Conservation (phyloP, 2,888 invertebrate genomes). For the Formica aserva region DNA sequence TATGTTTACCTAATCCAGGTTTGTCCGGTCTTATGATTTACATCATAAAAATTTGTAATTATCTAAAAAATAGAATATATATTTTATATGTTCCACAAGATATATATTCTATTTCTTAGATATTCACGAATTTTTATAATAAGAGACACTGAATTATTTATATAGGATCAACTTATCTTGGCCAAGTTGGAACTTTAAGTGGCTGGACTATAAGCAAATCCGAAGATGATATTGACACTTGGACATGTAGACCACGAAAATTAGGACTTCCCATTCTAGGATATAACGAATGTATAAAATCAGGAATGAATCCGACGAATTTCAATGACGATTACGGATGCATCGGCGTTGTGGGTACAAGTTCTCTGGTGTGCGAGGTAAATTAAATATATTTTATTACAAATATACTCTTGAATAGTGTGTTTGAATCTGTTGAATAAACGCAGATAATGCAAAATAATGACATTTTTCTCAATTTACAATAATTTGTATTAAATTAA, state of each 20-base stretch:
- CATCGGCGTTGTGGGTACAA: constrained; percentile 86
- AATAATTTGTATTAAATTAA: background rate
- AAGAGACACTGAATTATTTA: constrained; percentile 61
- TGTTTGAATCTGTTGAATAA: background rate
- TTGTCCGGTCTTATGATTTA: background rate
- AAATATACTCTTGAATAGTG: background rate
- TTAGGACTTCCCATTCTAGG: constrained; percentile 87
- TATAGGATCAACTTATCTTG: constrained; percentile 85
- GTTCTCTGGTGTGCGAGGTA: constrained; percentile 87
- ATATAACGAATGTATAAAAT: constrained; percentile 85
- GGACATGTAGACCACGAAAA: constrained; percentile 87
- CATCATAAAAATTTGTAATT: constrained; percentile 17
- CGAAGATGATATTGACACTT: constrained; percentile 68
- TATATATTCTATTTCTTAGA: background rate
- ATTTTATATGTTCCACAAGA: background rate
- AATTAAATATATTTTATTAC: background rate
- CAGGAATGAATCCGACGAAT: constrained; percentile 80
- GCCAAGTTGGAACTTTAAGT: constrained; percentile 86
- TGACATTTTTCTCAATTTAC: background rate
- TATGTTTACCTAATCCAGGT: constrained; percentile 88
- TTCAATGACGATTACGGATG: constrained; percentile 87
- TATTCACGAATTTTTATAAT: background rate
- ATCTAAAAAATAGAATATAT: background rate
- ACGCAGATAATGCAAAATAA: background rate
- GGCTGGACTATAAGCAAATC: constrained; percentile 85